These are phyloP conservation scores for Chironomus striatipennis DNA, from an alignment of 1,140 invertebrate species.

Conservation along the genomic window DNA sequence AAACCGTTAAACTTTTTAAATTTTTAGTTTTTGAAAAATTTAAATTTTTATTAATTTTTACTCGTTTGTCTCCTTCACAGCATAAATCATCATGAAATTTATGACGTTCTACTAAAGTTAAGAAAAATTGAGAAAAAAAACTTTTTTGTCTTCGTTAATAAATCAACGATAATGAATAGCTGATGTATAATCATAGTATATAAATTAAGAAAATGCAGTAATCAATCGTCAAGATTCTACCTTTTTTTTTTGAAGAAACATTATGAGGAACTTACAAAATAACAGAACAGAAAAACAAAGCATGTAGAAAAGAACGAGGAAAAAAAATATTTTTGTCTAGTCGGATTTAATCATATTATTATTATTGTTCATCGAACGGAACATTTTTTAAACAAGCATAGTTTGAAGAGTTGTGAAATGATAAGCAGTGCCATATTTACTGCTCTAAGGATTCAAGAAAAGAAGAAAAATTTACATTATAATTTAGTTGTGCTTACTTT, in stretches of 20 bases:
- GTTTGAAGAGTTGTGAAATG: neutral
- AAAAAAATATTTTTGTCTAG: slow-evolving; percentile 10
- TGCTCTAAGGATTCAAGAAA: neutral
- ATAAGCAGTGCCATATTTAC: slow-evolving; percentile 6
- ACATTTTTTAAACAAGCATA: neutral
- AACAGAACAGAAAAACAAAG: neutral
- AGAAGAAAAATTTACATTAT: neutral
- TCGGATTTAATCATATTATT: neutral
- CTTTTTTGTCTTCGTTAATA: no score
- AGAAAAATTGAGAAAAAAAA: no score
- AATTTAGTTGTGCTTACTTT: neutral
- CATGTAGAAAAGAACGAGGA: neutral
- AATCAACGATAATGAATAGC: neutral
- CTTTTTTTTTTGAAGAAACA: neutral
- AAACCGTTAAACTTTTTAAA: no score
- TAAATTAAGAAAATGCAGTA: neutral
- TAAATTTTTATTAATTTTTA: neutral
- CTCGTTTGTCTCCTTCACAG: neutral
- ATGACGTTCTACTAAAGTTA: neutral
- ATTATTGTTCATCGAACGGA: neutral
- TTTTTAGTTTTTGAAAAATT: no score
- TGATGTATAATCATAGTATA: neutral
- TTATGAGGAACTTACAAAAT: no score
- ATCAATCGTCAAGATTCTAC: neutral
- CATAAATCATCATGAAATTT: neutral